phyloP scores from a whole-genome alignment of 1,140 invertebrate genomes.

The Pogonomyrmex californicus region DNA sequence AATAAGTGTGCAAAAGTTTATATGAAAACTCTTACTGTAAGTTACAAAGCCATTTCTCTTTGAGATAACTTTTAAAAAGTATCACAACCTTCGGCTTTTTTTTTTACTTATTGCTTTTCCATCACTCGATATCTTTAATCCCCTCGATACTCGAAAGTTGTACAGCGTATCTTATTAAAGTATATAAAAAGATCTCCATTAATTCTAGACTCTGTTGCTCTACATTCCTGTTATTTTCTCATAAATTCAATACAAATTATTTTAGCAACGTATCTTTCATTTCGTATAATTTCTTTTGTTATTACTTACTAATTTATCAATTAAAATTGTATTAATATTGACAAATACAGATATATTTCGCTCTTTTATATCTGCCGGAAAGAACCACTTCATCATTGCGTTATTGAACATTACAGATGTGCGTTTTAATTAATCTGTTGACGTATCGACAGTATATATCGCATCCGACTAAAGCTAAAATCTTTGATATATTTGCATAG shows the following conservation, averaged over 20 bases:
- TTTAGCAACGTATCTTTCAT: neutral
- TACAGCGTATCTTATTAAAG: neutral
- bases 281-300: neutral
- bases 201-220: neutral
- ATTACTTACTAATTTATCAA: neutral
- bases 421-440: conserved; percentile 22
- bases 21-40: neutral
- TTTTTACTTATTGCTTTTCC: conserved; percentile 4
- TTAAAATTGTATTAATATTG: conserved; percentile 6
- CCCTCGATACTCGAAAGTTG: neutral
- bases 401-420: conserved; percentile 10
- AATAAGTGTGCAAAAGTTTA: conserved; percentile 1
- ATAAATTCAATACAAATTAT: neutral
- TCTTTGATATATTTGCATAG: conserved; percentile 12
- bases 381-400: neutral
- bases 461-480: neutral
- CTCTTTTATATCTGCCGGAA: neutral
- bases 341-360: neutral
- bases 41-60: conserved; percentile 2
- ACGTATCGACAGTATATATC: neutral
- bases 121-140: conserved; percentile 4
- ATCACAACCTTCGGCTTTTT: neutral
- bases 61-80: neutral
- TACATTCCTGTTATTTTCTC: neutral
- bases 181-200: neutral